phyloP scores from a whole-genome alignment of 2,888 invertebrate genomes.

The Eucera pruinosa region DNA sequence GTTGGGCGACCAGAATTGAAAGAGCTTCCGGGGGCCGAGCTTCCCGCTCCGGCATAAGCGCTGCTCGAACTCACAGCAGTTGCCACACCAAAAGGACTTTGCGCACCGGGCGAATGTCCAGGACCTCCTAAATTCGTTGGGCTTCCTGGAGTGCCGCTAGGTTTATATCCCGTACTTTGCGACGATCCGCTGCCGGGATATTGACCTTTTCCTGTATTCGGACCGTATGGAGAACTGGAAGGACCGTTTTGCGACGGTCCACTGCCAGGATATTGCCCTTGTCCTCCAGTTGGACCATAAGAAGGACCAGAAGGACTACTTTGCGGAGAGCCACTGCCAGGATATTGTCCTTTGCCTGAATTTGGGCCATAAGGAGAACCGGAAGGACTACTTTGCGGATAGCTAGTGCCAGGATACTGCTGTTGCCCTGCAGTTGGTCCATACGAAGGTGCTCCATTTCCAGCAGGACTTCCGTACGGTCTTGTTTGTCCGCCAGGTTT shows the following conservation, averaged over 20 bases:
- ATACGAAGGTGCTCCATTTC: background rate
- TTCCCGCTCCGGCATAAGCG: background rate
- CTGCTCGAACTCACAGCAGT: background rate
- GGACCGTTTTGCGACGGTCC: background rate
- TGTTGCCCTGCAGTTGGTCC: background rate
- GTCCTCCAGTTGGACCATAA: accelerated
- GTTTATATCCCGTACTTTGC: background rate
- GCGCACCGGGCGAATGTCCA: background rate
- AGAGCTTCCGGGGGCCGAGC: background rate
- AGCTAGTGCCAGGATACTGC: background rate
- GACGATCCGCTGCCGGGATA: background rate
- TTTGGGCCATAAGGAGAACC: background rate
- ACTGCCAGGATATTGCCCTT: background rate
- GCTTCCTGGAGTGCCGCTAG: background rate
- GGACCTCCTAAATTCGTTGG: background rate
- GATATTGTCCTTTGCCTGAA: background rate
- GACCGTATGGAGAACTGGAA: background rate
- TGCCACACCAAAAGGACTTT: background rate
- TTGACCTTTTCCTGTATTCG: background rate
- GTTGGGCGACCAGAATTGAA: background rate
- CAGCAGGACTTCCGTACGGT: background rate
- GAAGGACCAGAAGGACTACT: background rate
- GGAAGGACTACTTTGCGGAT: background rate
- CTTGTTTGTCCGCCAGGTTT: background rate
- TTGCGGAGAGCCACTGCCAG: background rate